Percentiles rank a stretch among this genome's conserved stretches.
These are phyloP conservation scores for Calephelis nemesis DNA, from an alignment of 1,140 invertebrate species.

Conservation along the genomic window DNA sequence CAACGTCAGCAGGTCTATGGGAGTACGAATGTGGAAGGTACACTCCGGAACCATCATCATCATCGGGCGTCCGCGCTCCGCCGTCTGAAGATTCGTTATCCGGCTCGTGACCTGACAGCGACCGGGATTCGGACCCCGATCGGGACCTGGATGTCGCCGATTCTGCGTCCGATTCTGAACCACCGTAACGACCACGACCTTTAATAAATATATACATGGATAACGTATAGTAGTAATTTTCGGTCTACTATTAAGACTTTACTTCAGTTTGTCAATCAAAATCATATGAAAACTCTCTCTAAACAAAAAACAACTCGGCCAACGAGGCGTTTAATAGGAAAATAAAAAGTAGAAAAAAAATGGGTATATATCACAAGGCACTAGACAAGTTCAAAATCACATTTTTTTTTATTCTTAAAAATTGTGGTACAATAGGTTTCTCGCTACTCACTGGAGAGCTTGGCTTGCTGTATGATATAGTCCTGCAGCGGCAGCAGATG, in stretches of 20 bases:
- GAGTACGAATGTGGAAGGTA: constrained; percentile 81
- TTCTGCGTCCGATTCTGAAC: constrained; percentile 76
- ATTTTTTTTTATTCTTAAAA: not conserved
- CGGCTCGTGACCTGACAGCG: constrained; percentile 82
- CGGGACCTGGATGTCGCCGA: constrained; percentile 66
- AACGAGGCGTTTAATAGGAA: too few species aligned
- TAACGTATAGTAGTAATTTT: too few species aligned
- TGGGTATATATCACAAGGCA: too few species aligned
- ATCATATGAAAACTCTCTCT: too few species aligned
- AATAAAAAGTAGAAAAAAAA: too few species aligned
- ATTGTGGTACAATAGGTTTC: not conserved
- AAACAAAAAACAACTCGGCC: too few species aligned
- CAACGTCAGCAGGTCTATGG: constrained; percentile 49
- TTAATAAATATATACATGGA: not conserved
- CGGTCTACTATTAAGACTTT: too few species aligned
- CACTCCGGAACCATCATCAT: constrained; percentile 71
- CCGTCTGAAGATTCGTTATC: constrained; percentile 86
- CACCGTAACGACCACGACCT: constrained; percentile 58
- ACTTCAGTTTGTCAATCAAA: too few species aligned
- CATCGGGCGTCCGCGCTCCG: constrained; percentile 82
- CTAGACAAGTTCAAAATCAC: too few species aligned
- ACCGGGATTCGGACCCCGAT: constrained; percentile 70
- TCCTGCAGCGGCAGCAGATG: constrained; percentile 91
- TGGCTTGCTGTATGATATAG: constrained; percentile 92
- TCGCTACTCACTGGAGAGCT: constrained; percentile 81